Evolutionary conservation across 2,113 vertebrate species (phyloP).

Genomic region (Etia nguti): DNA sequence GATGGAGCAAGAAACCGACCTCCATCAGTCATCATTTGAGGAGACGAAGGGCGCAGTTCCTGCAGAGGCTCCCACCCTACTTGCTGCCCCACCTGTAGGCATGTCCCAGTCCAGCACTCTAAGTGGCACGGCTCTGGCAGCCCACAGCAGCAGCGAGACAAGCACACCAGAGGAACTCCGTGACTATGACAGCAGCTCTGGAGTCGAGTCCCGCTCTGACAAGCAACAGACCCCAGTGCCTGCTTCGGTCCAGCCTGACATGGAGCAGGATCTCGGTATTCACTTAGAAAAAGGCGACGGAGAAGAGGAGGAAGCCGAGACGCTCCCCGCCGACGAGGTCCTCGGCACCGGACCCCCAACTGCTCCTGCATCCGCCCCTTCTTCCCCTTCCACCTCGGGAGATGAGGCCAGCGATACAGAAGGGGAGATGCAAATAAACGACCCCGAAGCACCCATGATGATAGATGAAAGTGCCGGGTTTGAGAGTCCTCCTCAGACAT

Average conservation of each 20-base stretch:
- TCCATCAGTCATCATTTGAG: background rate
- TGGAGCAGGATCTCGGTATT: conserved; percentile 79
- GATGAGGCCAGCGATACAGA: conserved; percentile 77
- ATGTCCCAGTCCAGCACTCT: conserved; percentile 77
- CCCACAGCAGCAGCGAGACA: conserved; percentile 83
- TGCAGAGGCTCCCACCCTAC: background rate
- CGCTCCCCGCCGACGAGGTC: conserved; percentile 77
- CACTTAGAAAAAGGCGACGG: conserved; percentile 75
- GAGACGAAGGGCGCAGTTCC: background rate
- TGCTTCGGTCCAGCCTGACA: conserved; percentile 57
- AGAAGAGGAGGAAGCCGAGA: conserved; percentile 80
- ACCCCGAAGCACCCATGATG: conserved; percentile 45
- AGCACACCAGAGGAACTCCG: conserved; percentile 86
- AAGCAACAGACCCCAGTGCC: conserved; percentile 72
- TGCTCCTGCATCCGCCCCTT: conserved; percentile 71
- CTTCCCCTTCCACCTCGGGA: conserved; percentile 72
- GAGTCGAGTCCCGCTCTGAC: conserved; percentile 78
- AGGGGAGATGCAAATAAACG: conserved; percentile 73
- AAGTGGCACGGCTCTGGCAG: conserved; percentile 76
- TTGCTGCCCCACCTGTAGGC: conserved; percentile 31
- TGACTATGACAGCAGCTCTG: conserved; percentile 85
- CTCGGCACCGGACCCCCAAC: conserved; percentile 74
- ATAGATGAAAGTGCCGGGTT: conserved; percentile 53
- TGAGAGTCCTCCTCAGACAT: conserved; percentile 53
- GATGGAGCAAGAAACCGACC: background rate